phyloP scores from a whole-genome alignment of 2,888 invertebrate genomes.

The Euzophera pinguis region DNA sequence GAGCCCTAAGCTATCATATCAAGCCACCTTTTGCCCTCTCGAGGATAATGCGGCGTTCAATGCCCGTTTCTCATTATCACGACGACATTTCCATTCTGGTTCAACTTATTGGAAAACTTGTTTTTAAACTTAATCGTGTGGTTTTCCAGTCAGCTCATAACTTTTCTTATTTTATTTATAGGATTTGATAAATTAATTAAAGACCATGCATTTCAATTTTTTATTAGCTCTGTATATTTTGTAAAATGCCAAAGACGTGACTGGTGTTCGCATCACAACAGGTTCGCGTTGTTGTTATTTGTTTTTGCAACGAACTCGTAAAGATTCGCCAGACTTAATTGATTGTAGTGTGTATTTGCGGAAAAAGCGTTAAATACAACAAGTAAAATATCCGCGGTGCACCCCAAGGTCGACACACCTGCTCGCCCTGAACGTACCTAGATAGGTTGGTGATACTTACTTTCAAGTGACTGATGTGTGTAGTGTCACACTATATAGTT shows the following conservation, averaged over 20 bases:
- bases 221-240: background rate
- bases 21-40: slow-evolving; percentile 65
- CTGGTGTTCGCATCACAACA: slow-evolving; percentile 1
- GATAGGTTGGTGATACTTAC: slow-evolving; percentile 39
- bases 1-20: slow-evolving; percentile 63
- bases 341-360: slow-evolving; percentile 51
- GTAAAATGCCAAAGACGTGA: slow-evolving; percentile 34
- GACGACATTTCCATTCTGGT: slow-evolving; percentile 31
- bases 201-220: background rate
- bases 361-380: slow-evolving; percentile 60
- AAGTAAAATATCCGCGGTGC: slow-evolving; percentile 65
- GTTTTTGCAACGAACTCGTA: slow-evolving; percentile 12
- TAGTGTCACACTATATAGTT: background rate
- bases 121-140: background rate
- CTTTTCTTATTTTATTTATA: background rate
- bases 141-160: background rate
- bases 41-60: slow-evolving; percentile 64
- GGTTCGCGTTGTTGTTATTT: slow-evolving; percentile 22
- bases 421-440: slow-evolving; percentile 62
- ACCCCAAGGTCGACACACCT: slow-evolving; percentile 65
- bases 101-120: background rate
- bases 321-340: slow-evolving; percentile 24
- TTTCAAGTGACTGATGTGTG: slow-evolving; percentile 56
- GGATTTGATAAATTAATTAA: background rate
- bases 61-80: slow-evolving; percentile 57